Conservation (phyloP, 2,113 vertebrate genomes). For the Plestiodon gilberti region DNA sequence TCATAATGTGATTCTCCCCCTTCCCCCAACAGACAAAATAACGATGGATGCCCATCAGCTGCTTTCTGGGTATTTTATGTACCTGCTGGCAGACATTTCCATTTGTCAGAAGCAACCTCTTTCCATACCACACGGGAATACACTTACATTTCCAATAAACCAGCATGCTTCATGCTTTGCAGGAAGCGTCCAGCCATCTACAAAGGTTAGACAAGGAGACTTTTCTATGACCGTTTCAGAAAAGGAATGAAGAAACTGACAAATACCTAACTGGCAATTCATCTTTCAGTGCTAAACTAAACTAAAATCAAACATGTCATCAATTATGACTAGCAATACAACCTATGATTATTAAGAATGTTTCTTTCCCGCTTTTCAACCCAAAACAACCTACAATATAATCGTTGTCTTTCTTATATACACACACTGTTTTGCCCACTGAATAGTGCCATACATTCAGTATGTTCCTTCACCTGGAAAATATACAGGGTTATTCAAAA, state of each 20-base stretch:
- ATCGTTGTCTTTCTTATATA: constrained; percentile 28
- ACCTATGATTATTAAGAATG: constrained; percentile 21
- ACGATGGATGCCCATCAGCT: constrained; percentile 11
- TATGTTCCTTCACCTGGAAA: not conserved
- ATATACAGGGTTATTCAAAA: no score
- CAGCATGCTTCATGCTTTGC: not conserved
- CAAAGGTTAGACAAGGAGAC: constrained; percentile 28
- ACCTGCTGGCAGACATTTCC: constrained; percentile 15
- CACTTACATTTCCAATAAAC: constrained; percentile 25
- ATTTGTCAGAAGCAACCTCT: constrained; percentile 25
- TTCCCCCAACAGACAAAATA: not conserved
- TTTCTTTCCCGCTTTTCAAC: not conserved
- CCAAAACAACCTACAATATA: not conserved
- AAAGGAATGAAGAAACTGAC: constrained; percentile 20
- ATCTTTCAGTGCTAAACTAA: constrained; percentile 11
- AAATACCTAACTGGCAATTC: not conserved
- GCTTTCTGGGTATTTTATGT: constrained; percentile 21
- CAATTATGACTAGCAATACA: constrained; percentile 29
- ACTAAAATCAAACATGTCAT: constrained; percentile 34
- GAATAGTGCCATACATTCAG: constrained; percentile 3
- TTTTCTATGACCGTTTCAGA: constrained; percentile 39
- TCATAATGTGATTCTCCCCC: not conserved
- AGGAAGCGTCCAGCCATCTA: constrained; percentile 50
- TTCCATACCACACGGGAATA: constrained; percentile 36
- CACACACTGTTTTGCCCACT: constrained; percentile 22